Evolutionary conservation across 1,140 invertebrate genomes (phyloP).

Genomic region (Philotrypesis tridentata): DNA sequence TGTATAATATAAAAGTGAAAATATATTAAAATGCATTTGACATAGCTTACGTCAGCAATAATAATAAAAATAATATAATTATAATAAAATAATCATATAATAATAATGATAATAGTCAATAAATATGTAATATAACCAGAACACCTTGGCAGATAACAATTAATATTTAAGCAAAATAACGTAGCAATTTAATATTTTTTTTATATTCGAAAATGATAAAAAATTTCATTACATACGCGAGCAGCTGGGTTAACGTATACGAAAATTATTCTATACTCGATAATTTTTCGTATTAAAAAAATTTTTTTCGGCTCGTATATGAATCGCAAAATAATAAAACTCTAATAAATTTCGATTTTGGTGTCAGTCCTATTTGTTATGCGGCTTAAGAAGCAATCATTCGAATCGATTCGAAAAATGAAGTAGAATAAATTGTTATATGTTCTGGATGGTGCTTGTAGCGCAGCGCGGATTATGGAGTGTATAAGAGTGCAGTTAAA

Average conservation of each 20-base stretch:
- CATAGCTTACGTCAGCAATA: slow-evolving; percentile 68
- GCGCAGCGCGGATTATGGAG: slow-evolving; percentile 46
- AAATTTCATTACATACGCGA: slow-evolving; percentile 57
- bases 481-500: slow-evolving; percentile 45
- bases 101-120: slow-evolving; percentile 69
- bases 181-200: slow-evolving; percentile 61
- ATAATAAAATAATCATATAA: slow-evolving; percentile 67
- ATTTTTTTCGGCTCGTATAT: slow-evolving; percentile 48
- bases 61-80: slow-evolving; percentile 66
- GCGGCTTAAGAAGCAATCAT: slow-evolving; percentile 28
- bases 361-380: slow-evolving; percentile 41
- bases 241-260: slow-evolving; percentile 59
- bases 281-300: slow-evolving; percentile 47
- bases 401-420: slow-evolving; percentile 10
- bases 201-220: slow-evolving; percentile 46
- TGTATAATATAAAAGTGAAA: slow-evolving; percentile 74
- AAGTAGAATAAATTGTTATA: slow-evolving; percentile 39
- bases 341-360: slow-evolving; percentile 50
- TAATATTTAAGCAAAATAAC: slow-evolving; percentile 73
- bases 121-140: slow-evolving; percentile 74
- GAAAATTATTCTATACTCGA: slow-evolving; percentile 46
- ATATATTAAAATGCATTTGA: slow-evolving; percentile 75
- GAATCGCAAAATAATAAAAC: slow-evolving; percentile 52
- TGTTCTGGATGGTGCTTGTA: slow-evolving; percentile 51
- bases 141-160: slow-evolving; percentile 73